Percentiles rank a stretch among this genome's conserved stretches.
Evolutionary conservation across 2,113 vertebrate species (phyloP).

Genomic region (Arvicanthis niloticus): DNA sequence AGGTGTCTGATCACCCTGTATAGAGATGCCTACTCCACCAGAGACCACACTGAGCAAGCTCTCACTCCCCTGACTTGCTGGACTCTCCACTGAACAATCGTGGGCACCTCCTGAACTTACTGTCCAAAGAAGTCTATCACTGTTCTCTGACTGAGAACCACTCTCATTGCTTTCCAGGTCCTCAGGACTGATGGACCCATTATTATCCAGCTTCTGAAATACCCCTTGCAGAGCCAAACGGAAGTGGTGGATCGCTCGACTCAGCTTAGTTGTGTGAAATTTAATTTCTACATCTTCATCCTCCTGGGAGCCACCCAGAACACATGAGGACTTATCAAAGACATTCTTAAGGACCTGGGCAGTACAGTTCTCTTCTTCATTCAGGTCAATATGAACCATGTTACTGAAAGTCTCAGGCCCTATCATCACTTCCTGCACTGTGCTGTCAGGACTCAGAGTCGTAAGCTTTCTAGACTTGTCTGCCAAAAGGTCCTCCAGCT

Average conservation of each 20-base stretch:
- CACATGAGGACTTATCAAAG: slow-evolving; percentile 88
- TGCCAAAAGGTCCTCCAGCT: slow-evolving; percentile 85
- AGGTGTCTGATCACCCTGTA: slow-evolving; percentile 71
- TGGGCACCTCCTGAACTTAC: slow-evolving; percentile 81
- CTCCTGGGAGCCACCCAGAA: slow-evolving; percentile 84
- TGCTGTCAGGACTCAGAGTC: slow-evolving; percentile 81
- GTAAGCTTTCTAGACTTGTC: slow-evolving; percentile 84
- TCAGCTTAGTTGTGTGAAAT: slow-evolving; percentile 91
- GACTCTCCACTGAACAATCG: slow-evolving; percentile 86
- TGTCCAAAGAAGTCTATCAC: slow-evolving; percentile 81
- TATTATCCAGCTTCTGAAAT: slow-evolving; percentile 92
- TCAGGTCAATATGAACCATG: slow-evolving; percentile 89
- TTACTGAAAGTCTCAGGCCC: slow-evolving; percentile 87
- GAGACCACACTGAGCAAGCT: slow-evolving; percentile 82
- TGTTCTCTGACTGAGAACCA: slow-evolving; percentile 85
- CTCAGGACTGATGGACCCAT: slow-evolving; percentile 84
- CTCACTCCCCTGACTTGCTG: slow-evolving; percentile 86
- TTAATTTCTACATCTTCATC: slow-evolving; percentile 87
- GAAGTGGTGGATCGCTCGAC: slow-evolving; percentile 92
- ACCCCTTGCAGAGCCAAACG: slow-evolving; percentile 92
- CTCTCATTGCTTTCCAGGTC: slow-evolving; percentile 86
- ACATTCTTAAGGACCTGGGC: slow-evolving; percentile 88
- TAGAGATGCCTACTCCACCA: slow-evolving; percentile 75
- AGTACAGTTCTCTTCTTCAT: slow-evolving; percentile 86
- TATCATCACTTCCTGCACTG: slow-evolving; percentile 82